Percentiles rank a stretch among this genome's conserved stretches.
phyloP scores from a whole-genome alignment of 2,113 vertebrate species.

The Antigone vipio region DNA sequence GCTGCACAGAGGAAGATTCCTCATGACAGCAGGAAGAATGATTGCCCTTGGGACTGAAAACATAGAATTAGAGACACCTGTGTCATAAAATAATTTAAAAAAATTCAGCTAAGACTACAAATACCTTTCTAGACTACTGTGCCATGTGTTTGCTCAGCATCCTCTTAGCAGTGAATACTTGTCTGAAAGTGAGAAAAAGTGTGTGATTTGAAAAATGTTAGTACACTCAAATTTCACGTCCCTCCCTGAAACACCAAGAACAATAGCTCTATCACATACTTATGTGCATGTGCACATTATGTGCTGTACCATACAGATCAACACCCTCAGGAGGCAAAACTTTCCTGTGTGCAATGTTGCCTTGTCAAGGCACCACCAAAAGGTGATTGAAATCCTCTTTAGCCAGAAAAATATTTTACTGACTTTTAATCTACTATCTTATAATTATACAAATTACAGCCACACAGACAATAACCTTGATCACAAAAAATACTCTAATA shows the following conservation, averaged over 20 bases:
- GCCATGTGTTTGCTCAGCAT: not conserved
- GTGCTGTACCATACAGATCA: not conserved
- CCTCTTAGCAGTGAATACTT: not conserved
- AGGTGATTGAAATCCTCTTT: not conserved
- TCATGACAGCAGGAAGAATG: not conserved
- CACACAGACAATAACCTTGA: not conserved
- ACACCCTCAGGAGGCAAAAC: not conserved
- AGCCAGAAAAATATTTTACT: not conserved
- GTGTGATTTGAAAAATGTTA: not conserved
- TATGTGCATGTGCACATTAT: not conserved
- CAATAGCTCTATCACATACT: not conserved
- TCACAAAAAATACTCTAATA: not conserved
- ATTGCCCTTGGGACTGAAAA: constrained; percentile 16
- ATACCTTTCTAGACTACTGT: not conserved
- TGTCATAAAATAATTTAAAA: not conserved
- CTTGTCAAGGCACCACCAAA: not conserved
- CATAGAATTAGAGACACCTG: not conserved
- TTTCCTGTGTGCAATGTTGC: not conserved
- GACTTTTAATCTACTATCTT: not conserved
- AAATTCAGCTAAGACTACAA: not conserved
- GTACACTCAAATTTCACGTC: not conserved
- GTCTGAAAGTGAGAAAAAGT: not conserved
- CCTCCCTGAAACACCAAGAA: not conserved
- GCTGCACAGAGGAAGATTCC: not conserved
- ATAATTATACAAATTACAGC: not conserved